phyloP scores from a whole-genome alignment of 1,140 invertebrate species.

The Drosophila guanche region DNA sequence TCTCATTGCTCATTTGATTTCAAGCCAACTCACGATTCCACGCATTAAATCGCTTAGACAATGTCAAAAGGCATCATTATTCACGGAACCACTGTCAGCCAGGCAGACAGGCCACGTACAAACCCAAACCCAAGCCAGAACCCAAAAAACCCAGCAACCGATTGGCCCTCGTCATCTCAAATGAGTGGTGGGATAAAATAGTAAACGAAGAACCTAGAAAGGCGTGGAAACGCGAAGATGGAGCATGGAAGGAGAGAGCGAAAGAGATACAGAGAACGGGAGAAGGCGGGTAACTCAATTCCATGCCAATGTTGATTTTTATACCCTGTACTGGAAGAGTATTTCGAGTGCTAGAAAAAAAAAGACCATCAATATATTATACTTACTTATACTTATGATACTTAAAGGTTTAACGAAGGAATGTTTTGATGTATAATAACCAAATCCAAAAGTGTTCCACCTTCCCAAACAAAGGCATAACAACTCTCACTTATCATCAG shows the following conservation, averaged over 20 bases:
- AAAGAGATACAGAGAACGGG: neutral
- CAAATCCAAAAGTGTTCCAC: too few species aligned
- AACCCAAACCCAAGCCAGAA: neutral
- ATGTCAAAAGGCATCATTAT: constrained; percentile 80
- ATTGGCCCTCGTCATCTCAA: constrained; percentile 52
- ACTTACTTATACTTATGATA: too few species aligned
- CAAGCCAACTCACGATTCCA: constrained; percentile 71
- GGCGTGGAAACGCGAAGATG: neutral
- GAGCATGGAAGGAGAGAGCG: neutral
- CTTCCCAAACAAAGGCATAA: too few species aligned
- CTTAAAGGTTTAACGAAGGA: too few species aligned
- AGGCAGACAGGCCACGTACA: constrained; percentile 35
- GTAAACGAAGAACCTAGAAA: constrained; percentile 3
- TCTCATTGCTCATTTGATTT: constrained; percentile 66
- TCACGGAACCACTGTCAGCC: constrained; percentile 46
- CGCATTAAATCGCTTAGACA: constrained; percentile 80
- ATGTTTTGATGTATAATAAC: too few species aligned
- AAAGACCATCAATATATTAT: too few species aligned
- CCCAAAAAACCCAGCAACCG: constrained; percentile 4
- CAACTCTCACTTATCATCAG: too few species aligned
- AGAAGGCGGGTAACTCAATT: constrained; percentile 13
- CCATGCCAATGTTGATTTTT: constrained; percentile 50
- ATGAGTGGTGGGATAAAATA: constrained; percentile 43
- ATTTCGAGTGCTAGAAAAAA: too few species aligned
- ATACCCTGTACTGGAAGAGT: too few species aligned